These are phyloP conservation scores for Theretra japonica DNA, from an alignment of 2,888 invertebrate genomes.

Conservation along the genomic window DNA sequence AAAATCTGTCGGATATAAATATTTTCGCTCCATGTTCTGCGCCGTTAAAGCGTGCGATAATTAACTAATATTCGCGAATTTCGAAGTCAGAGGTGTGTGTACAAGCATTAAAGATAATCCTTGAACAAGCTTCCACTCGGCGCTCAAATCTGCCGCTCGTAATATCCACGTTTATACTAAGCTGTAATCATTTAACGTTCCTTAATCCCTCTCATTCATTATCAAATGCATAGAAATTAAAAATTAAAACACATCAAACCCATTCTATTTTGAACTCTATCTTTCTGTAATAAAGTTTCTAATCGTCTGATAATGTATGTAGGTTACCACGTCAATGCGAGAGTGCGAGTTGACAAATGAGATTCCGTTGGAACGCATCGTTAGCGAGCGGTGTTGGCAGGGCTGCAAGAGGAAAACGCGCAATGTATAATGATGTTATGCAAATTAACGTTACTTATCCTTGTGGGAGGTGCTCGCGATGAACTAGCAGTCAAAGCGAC, in stretches of 20 bases:
- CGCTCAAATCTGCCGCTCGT: conserved; percentile 18
- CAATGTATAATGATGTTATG: conserved; percentile 36
- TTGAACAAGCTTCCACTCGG: conserved; percentile 9
- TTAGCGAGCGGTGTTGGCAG: conserved; percentile 50
- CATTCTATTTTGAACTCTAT: not conserved
- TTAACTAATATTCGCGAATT: no score
- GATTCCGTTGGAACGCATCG: conserved; percentile 49
- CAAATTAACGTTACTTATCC: conserved; percentile 48
- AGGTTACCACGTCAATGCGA: conserved; percentile 39
- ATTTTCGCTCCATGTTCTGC: no score
- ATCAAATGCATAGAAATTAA: conserved; percentile 27
- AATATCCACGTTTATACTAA: conserved; percentile 18
- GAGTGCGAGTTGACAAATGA: conserved; percentile 52
- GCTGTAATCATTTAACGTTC: conserved; percentile 19
- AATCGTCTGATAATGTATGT: not conserved
- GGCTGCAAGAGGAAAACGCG: conserved; percentile 47
- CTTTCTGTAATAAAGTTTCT: not conserved
- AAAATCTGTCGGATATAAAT: no score
- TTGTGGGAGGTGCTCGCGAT: conserved; percentile 37
- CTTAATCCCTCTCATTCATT: conserved; percentile 23
- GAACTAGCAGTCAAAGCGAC: conserved; percentile 19
- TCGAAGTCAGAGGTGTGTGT: no score
- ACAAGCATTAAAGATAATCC: not conserved
- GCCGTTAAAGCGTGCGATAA: no score
- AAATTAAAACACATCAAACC: conserved; percentile 7